Conservation (phyloP, 2,797 vertebrate genomes). For the Serranus cabrilla region DNA sequence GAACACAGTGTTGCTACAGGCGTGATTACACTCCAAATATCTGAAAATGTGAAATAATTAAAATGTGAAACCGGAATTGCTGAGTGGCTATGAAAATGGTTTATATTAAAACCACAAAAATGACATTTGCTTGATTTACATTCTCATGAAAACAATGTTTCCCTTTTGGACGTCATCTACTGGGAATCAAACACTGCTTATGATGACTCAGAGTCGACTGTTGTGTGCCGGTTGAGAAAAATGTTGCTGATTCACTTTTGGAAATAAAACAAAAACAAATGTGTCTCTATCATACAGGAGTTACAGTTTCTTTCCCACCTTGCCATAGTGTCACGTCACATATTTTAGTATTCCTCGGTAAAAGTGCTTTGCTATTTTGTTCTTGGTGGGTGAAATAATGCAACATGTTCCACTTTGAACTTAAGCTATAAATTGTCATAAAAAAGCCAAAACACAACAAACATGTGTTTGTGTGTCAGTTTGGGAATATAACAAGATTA, state of each 20-base stretch:
- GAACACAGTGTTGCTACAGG: slow-evolving; percentile 18
- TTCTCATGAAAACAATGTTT: slow-evolving; percentile 21
- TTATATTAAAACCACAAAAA: slow-evolving; percentile 1
- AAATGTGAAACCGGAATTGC: slow-evolving; percentile 2
- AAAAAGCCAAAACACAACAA: slow-evolving; percentile 21
- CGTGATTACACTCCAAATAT: slow-evolving; percentile 33
- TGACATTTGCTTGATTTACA: slow-evolving; percentile 1
- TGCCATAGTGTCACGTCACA: slow-evolving; percentile 7
- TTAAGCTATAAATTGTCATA: slow-evolving; percentile 6
- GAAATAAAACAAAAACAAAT: not conserved
- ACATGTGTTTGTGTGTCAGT: slow-evolving; percentile 1
- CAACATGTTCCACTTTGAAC: slow-evolving; percentile 1
- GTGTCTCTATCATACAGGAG: not conserved
- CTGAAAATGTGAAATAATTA: too few relatives aligned
- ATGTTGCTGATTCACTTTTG: not conserved
- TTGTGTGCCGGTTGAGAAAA: not conserved
- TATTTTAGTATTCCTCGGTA: not conserved
- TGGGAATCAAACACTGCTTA: not conserved
- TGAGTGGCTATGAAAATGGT: slow-evolving; percentile 8
- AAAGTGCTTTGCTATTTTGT: slow-evolving; percentile 7
- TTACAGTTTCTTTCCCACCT: not conserved
- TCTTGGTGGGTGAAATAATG: slow-evolving; percentile 3
- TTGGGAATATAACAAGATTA: slow-evolving; percentile 10
- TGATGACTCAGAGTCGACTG: slow-evolving; percentile 2
- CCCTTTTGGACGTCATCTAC: not conserved